A percentile compares a stretch with the other conserved stretches of the same genome.
Evolutionary conservation across 2,888 invertebrate genomes (phyloP).

Genomic region (Empis stercorea): DNA sequence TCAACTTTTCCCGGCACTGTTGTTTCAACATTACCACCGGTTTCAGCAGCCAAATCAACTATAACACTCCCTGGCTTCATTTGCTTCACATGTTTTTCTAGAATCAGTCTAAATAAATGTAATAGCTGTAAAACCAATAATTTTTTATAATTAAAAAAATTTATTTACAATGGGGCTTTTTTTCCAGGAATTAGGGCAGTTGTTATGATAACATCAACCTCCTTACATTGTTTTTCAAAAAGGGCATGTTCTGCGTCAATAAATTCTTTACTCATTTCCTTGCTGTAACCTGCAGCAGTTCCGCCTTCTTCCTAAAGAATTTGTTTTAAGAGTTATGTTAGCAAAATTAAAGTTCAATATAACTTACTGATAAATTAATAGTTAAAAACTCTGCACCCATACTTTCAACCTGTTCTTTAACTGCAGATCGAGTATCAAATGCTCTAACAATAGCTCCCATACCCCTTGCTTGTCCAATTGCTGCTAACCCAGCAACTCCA

Average conservation of each 20-base stretch:
- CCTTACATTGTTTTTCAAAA: constrained; percentile 73
- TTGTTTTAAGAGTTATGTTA: background rate
- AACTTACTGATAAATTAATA: constrained; percentile 52
- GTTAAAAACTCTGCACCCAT: constrained; percentile 81
- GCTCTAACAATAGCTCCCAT: constrained; percentile 84
- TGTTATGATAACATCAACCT: constrained; percentile 77
- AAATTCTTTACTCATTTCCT: constrained; percentile 77
- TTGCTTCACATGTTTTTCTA: constrained; percentile 22
- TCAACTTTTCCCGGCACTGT: constrained; percentile 65
- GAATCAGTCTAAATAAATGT: constrained; percentile 11
- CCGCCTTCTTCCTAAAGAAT: constrained; percentile 51
- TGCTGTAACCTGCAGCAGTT: constrained; percentile 65
- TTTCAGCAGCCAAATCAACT: constrained; percentile 79
- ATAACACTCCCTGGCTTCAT: constrained; percentile 85
- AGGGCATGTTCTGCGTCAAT: constrained; percentile 74
- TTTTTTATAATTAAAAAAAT: background rate
- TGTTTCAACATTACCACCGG: constrained; percentile 76
- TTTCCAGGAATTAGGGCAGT: constrained; percentile 83
- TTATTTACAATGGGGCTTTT: constrained; percentile 50
- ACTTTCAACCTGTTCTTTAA: constrained; percentile 74
- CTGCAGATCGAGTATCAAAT: constrained; percentile 75
- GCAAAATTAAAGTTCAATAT: background rate
- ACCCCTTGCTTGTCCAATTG: constrained; percentile 63
- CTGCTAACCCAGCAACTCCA: constrained; percentile 78
- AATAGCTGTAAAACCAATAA: background rate